Conservation (phyloP, 2,888 invertebrate genomes). For the Stegophylla sp. region DNA sequence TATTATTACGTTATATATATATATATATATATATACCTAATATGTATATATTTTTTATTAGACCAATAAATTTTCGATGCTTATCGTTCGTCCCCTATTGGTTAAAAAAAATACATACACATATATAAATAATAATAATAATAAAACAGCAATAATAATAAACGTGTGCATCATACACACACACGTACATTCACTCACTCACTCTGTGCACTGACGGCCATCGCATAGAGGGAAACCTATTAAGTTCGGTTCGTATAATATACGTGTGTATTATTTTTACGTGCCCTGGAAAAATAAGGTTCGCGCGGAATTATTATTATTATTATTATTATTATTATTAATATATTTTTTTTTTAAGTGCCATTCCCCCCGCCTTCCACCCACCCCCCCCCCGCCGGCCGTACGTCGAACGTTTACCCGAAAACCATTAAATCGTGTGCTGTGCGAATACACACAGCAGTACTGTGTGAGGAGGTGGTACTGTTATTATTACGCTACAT, state of each 20-base stretch:
- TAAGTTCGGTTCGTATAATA: slow-evolving; percentile 42
- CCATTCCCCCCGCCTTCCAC: slow-evolving; percentile 15
- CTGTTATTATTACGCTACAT: slow-evolving; percentile 54
- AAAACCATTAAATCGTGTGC: slow-evolving; percentile 58
- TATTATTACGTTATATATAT: not conserved
- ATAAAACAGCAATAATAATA: slow-evolving; percentile 53
- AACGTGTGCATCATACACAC: not conserved
- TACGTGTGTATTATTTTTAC: slow-evolving; percentile 53
- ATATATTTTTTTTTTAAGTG: slow-evolving; percentile 59
- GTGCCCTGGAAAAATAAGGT: slow-evolving; percentile 54
- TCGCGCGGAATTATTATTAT: slow-evolving; percentile 52
- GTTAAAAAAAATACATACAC: slow-evolving; percentile 24
- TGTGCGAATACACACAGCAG: slow-evolving; percentile 48
- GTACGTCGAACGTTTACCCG: slow-evolving; percentile 56
- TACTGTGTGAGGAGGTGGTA: too few species aligned
- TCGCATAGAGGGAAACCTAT: slow-evolving; percentile 47
- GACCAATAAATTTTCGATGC: slow-evolving; percentile 39
- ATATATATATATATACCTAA: not conserved
- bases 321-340: slow-evolving; percentile 54
- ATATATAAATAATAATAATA: slow-evolving; percentile 33
- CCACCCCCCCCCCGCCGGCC: not conserved
- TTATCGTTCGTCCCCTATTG: slow-evolving; percentile 13
- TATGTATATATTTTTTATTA: slow-evolving; percentile 44
- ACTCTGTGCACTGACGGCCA: slow-evolving; percentile 31
- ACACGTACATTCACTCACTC: not conserved